Evolutionary conservation across 2,888 invertebrate genomes (phyloP), one percentile per base, ranked within the genome.

Genomic region (Tachina grossa): DNA sequence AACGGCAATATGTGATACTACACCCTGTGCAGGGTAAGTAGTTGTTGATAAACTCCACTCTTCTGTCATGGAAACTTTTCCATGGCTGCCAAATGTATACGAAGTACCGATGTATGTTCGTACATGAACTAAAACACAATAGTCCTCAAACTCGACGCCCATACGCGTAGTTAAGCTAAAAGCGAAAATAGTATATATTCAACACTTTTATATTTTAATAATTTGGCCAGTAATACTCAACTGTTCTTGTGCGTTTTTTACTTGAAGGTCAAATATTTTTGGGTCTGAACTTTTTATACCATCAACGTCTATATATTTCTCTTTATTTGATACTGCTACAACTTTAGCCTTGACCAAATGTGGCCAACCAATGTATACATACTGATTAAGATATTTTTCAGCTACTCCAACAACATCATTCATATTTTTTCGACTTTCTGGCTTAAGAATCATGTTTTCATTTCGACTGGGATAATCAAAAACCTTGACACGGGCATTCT

Each of bases 301-400:
- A 9, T 88, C 85, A 0, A 76, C 51, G 4, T 94, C 94, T 0
- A 90, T 90, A 83, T 93, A 92, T 92, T 88, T 83, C 0, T 88
- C 87, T 0, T 86, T 79, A 51, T 90, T 89, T 1, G 90, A 90
- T 5, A 93, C 83, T 2, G 87, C 89, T 3, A 93, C 94, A 93
- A 92, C 95, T 95, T 94, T 95, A 16, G 97, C 97, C 92, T 97
- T 96, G n/a, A 95, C 94, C 75, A 99, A 94, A 93, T 98, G 97
- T 0, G 99, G 99, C 98, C 98, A 99, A 8, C 95, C 95, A 5
- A 97, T 97, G 93, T 95, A 97, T 2, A 98, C 94, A 61, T 94
- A 93, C 90, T 95, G 95, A 0, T 96, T 97, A 13, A 98, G 91
- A 51, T 96, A 91, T 57, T 95, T 94, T 9, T 93, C 90, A 0